Evolutionary conservation across 1,140 invertebrate species (phyloP).

Genomic region (Acromyrmex heyeri): DNA sequence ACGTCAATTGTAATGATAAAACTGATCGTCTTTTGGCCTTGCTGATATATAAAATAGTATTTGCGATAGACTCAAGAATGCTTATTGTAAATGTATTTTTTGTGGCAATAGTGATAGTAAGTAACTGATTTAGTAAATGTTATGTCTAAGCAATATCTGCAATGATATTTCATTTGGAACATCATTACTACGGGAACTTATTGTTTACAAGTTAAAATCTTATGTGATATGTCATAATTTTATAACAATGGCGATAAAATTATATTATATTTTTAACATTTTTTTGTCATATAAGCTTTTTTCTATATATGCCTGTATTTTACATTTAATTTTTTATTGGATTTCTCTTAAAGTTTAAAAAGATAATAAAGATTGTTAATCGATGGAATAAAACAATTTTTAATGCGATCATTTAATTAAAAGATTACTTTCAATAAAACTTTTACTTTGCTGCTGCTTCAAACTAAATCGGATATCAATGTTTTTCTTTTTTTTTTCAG

Average conservation of each 20-base stretch:
- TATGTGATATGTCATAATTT: not conserved
- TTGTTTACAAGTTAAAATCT: not conserved
- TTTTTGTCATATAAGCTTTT: not conserved
- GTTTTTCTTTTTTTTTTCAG: conserved; percentile 42
- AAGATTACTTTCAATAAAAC: not conserved
- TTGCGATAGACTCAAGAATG: not conserved
- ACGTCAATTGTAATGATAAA: conserved; percentile 1
- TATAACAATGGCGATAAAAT: not conserved
- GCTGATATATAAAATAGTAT: not conserved
- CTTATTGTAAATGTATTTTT: not conserved
- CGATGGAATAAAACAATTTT: not conserved
- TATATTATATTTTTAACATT: not conserved
- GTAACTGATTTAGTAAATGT: not conserved
- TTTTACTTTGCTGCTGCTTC: not conserved
- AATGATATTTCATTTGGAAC: conserved; percentile 1
- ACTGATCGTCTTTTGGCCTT: not conserved
- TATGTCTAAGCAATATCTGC: conserved; percentile 6
- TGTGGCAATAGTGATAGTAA: not conserved
- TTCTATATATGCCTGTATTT: not conserved
- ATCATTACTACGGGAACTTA: not conserved
- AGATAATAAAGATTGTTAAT: conserved; percentile 1
- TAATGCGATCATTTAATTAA: not conserved
- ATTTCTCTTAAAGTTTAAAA: not conserved
- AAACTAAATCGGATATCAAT: not conserved
- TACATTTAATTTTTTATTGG: not conserved